Percentiles rank a stretch among this genome's conserved stretches.
Evolutionary conservation across 2,888 invertebrate species (phyloP).

Genomic region (Globia sparganii): DNA sequence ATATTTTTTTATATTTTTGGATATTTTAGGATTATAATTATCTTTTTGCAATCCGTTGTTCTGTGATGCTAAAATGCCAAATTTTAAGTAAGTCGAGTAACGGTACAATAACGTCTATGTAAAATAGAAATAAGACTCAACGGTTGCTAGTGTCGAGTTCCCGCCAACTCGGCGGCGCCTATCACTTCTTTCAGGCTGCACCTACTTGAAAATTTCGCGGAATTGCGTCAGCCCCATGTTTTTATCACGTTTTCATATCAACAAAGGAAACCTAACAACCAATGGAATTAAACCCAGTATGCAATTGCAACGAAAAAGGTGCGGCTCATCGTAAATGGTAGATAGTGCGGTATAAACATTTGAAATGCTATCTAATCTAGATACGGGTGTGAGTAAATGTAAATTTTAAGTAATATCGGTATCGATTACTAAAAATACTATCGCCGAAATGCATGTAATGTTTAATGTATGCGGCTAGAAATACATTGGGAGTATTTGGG

Average conservation of each 20-base stretch:
- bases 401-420: slow-evolving; percentile 39
- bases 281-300: slow-evolving; percentile 40
- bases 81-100: slow-evolving; percentile 13
- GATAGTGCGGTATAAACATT: slow-evolving; percentile 45
- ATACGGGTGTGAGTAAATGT: slow-evolving; percentile 40
- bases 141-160: slow-evolving; percentile 1
- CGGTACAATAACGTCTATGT: slow-evolving; percentile 52
- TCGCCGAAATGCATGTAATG: slow-evolving; percentile 45
- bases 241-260: slow-evolving; percentile 49
- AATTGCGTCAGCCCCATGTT: slow-evolving; percentile 33
- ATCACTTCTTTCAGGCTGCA: slow-evolving; percentile 27
- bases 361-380: slow-evolving; percentile 63
- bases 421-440: slow-evolving; percentile 37
- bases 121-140: slow-evolving; percentile 14
- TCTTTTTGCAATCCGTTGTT: slow-evolving; percentile 6
- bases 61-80: not conserved
- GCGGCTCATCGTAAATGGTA: slow-evolving; percentile 40
- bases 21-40: not conserved
- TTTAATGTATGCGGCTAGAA: slow-evolving; percentile 7
- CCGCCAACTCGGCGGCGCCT: slow-evolving; percentile 12
- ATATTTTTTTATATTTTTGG: not conserved
- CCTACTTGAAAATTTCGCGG: slow-evolving; percentile 35
- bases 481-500: not conserved
- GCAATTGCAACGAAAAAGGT: slow-evolving; percentile 59
- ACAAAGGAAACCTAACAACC: slow-evolving; percentile 40